These are phyloP conservation scores for Athetis lepigone DNA, from an alignment of 2,888 invertebrate species.

Conservation along the genomic window DNA sequence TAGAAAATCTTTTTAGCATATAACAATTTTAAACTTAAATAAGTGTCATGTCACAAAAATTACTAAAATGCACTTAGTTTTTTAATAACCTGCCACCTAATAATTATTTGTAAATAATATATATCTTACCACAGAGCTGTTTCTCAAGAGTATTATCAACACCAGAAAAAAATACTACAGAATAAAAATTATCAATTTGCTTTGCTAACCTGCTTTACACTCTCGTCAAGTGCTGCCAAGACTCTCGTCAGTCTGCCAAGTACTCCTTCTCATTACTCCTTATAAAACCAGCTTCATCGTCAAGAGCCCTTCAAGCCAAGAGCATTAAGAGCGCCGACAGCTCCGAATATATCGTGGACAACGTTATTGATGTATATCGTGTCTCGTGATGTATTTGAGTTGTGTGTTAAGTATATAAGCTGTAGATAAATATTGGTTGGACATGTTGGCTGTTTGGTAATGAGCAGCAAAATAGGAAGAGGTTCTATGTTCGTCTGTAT, in stretches of 20 bases:
- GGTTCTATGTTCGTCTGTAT: no score
- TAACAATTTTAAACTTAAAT: no score
- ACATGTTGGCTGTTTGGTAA: slow-evolving; percentile 4
- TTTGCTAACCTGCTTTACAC: not conserved
- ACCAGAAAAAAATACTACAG: not conserved
- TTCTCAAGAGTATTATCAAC: not conserved
- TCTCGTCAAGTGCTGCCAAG: not conserved
- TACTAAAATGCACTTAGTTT: no score
- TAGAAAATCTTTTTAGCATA: no score
- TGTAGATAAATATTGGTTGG: slow-evolving; percentile 8
- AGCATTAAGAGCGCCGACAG: not conserved
- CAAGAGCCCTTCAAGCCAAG: slow-evolving; percentile 28
- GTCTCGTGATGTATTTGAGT: slow-evolving; percentile 1
- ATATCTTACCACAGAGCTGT: not conserved
- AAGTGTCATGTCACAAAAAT: no score
- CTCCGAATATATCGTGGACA: slow-evolving; percentile 6
- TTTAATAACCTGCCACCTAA: no score
- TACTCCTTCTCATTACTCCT: slow-evolving; percentile 32
- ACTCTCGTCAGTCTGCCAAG: slow-evolving; percentile 19
- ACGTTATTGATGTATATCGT: slow-evolving; percentile 19
- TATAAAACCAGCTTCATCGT: slow-evolving; percentile 1
- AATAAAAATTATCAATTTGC: slow-evolving; percentile 11
- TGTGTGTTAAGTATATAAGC: not conserved
- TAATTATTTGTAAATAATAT: not conserved
- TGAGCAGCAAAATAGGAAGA: no score